phyloP scores from a whole-genome alignment of 1,140 invertebrate genomes.

The Vollenhovia emeryi region DNA sequence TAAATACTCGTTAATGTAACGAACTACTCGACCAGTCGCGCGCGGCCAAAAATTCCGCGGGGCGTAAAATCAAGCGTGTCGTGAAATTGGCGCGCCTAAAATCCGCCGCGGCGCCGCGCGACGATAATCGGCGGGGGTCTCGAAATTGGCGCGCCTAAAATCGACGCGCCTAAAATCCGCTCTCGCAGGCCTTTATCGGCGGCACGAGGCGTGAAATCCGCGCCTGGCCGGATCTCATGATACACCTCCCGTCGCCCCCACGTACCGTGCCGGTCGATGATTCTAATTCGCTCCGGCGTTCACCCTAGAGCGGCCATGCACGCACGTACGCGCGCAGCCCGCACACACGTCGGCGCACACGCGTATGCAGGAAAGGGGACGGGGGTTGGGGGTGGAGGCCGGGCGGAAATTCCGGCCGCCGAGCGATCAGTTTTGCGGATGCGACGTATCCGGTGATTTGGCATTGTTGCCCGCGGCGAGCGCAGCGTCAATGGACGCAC shows the following conservation, averaged over 20 bases:
- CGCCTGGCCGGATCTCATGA: constrained; percentile 47
- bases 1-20: constrained; percentile 44
- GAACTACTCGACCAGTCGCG: constrained; percentile 29
- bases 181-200: constrained; percentile 50
- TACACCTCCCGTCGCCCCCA: neutral
- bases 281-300: constrained; percentile 60
- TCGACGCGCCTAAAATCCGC: constrained; percentile 55
- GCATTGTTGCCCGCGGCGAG: constrained; percentile 63
- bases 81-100: constrained; percentile 10
- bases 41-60: neutral
- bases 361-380: neutral
- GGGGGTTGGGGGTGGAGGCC: constrained; percentile 8
- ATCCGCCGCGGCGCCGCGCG: neutral
- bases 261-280: constrained; percentile 14
- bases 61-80: neutral
- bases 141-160: constrained; percentile 17
- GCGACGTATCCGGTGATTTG: constrained; percentile 74
- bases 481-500: constrained; percentile 67
- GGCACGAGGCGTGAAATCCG: constrained; percentile 36
- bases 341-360: neutral
- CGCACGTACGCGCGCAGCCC: neutral
- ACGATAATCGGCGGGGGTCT: neutral
- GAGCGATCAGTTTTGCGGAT: constrained; percentile 75
- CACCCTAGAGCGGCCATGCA: constrained; percentile 14
- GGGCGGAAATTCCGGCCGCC: constrained; percentile 70